Conservation (phyloP, 2,113 vertebrate species). For the Machaerirhynchus nigripectus region DNA sequence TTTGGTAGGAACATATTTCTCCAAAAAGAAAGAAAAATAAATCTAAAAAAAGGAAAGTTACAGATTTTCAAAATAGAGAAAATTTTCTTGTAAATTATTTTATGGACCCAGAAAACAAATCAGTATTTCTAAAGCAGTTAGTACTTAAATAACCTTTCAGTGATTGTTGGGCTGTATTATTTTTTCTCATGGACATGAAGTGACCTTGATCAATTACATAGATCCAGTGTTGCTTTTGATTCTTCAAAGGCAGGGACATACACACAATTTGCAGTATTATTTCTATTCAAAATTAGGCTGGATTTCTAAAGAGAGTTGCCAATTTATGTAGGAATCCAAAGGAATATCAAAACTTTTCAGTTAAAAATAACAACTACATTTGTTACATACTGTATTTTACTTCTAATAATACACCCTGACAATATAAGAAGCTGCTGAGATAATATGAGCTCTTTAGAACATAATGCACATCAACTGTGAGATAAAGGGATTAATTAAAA, state of each 20-base stretch:
- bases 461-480: neutral
- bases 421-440: neutral
- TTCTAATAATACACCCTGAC: neutral
- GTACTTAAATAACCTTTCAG: neutral
- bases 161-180: neutral
- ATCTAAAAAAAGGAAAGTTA: accelerated
- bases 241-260: neutral
- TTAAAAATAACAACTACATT: neutral
- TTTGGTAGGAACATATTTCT: neutral
- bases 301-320: neutral
- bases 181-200: neutral
- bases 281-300: neutral
- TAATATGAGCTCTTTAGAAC: neutral
- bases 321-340: neutral
- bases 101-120: neutral
- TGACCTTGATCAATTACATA: neutral
- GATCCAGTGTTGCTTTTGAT: neutral
- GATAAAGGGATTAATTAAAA: constrained; percentile 6
- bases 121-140: neutral
- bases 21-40: neutral
- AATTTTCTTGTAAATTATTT: neutral
- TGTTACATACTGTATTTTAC: neutral
- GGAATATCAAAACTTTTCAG: neutral
- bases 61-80: neutral
- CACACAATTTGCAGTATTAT: neutral